A percentile compares a stretch with the other conserved stretches of the same genome.
phyloP scores from a whole-genome alignment of 2,888 invertebrate genomes.

The Pherbina coryleti region DNA sequence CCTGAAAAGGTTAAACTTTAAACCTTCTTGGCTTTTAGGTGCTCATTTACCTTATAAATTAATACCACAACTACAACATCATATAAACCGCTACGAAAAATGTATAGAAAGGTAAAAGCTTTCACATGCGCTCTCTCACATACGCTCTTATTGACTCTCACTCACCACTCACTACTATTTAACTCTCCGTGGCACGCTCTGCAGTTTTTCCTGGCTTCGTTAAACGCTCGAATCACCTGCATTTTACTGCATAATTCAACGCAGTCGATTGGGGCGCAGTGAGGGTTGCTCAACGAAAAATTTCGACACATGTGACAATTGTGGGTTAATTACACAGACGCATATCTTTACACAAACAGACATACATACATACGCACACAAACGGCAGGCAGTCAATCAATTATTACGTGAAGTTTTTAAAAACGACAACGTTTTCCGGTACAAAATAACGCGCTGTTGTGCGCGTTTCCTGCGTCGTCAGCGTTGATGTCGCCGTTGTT shows the following conservation, averaged over 20 bases:
- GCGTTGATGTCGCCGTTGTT: not conserved
- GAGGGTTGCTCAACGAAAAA: slow-evolving; percentile 14
- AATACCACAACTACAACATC: slow-evolving; percentile 10
- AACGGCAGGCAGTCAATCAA: slow-evolving; percentile 59
- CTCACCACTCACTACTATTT: not conserved
- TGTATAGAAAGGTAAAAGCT: not conserved
- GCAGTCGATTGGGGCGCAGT: not conserved
- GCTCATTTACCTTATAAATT: not conserved
- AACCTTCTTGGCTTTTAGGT: too few relatives aligned
- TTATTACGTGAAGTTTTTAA: slow-evolving; percentile 64
- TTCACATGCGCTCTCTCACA: slow-evolving; percentile 8
- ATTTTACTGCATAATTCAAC: not conserved
- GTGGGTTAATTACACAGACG: slow-evolving; percentile 36
- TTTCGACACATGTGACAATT: slow-evolving; percentile 53
- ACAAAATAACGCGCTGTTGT: slow-evolving; percentile 2
- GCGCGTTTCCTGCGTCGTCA: slow-evolving; percentile 13
- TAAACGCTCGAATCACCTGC: not conserved
- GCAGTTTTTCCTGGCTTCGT: slow-evolving; percentile 15
- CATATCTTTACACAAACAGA: slow-evolving; percentile 5
- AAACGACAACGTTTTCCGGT: slow-evolving; percentile 22
- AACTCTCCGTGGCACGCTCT: slow-evolving; percentile 21
- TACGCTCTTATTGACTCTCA: not conserved
- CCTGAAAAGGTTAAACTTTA: too few relatives aligned
- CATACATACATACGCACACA: slow-evolving; percentile 9
- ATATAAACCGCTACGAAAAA: slow-evolving; percentile 13